Evolutionary conservation across 2,797 vertebrate species (phyloP).

Genomic region (Taeniopygia guttata): DNA sequence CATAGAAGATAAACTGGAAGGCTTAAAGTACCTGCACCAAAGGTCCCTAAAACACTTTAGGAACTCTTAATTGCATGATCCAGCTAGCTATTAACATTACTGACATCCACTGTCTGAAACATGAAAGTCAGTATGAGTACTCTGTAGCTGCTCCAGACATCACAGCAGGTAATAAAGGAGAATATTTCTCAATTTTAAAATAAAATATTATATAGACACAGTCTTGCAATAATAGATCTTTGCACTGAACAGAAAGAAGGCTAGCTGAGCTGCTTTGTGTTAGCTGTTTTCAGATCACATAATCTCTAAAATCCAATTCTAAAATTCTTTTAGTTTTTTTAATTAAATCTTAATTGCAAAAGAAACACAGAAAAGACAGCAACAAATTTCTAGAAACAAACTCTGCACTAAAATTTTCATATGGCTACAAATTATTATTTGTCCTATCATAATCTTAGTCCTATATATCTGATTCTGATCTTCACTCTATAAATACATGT

Average conservation of each 20-base stretch:
- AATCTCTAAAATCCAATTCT: background rate
- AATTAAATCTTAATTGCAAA: background rate
- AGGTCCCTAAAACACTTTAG: background rate
- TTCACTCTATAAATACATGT: background rate
- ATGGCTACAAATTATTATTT: background rate
- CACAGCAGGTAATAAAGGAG: background rate
- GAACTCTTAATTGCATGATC: background rate
- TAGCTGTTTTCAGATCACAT: background rate
- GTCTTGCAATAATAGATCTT: background rate
- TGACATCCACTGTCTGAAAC: background rate
- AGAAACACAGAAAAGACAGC: background rate
- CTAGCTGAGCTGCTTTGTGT: background rate
- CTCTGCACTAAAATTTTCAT: background rate
- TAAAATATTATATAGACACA: background rate
- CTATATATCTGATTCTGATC: background rate
- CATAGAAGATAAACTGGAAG: background rate
- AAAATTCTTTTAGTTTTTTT: background rate
- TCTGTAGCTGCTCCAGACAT: background rate
- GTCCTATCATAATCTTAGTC: background rate
- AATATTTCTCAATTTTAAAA: background rate
- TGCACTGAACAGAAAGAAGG: background rate
- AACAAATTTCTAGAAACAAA: background rate
- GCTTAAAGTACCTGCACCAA: background rate
- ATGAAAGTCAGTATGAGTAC: background rate
- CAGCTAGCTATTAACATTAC: background rate